These are phyloP conservation scores for Lutraria lutraria DNA, from an alignment of 2,888 invertebrate species.

Conservation along the genomic window DNA sequence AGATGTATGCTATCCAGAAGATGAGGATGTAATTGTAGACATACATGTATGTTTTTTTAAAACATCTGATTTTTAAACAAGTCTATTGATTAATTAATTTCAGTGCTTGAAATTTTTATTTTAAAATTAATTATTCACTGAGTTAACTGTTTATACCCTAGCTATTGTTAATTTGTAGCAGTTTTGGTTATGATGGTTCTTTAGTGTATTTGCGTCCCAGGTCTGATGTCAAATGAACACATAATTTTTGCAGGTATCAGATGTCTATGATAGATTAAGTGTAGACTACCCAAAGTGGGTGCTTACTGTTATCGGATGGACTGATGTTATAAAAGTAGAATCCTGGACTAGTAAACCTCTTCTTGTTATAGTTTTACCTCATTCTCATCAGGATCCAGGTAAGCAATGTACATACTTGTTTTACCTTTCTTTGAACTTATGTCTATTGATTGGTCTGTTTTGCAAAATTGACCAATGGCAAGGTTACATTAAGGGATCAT, in stretches of 20 bases:
- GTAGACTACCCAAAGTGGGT: slow-evolving; percentile 77
- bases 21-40: not conserved
- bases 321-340: slow-evolving; percentile 74
- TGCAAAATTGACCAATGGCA: no score
- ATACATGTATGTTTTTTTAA: not conserved
- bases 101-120: no score
- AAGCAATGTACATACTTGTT: not conserved
- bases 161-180: no score
- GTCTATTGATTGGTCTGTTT: no score
- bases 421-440: no score
- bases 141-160: no score
- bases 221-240: not conserved
- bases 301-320: slow-evolving; percentile 79
- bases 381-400: slow-evolving; percentile 99
- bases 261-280: slow-evolving; percentile 72
- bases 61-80: not conserved
- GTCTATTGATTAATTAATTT: no score
- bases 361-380: slow-evolving; percentile 97
- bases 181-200: no score
- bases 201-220: no score
- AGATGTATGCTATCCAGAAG: not conserved
- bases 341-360: slow-evolving; percentile 87
- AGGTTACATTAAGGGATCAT: no score
- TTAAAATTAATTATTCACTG: no score
- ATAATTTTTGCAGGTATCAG: slow-evolving; percentile 71